Conservation (phyloP, 2,113 vertebrate genomes). For the Coryphaenoides rupestris region DNA sequence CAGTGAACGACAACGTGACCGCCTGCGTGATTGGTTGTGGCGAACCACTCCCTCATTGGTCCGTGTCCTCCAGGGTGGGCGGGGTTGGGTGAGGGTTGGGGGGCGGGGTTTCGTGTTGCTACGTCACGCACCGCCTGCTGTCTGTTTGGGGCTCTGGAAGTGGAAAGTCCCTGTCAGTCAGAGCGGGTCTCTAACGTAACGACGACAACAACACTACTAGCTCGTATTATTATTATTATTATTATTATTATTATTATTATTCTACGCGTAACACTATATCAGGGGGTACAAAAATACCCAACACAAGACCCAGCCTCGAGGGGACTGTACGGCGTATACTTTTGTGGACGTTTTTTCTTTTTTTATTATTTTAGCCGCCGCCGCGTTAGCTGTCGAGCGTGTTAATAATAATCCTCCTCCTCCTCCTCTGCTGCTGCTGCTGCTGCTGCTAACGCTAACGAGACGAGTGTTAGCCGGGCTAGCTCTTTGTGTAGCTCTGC, state of each 20-base stretch:
- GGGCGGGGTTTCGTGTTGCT: conserved; percentile 51
- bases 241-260: too few species aligned
- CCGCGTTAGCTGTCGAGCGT: background rate
- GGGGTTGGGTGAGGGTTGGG: conserved; percentile 21
- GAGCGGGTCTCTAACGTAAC: conserved; percentile 13
- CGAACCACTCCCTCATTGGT: conserved; percentile 45
- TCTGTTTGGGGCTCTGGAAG: conserved; percentile 54
- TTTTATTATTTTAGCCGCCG: background rate
- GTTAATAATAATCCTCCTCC: too few species aligned
- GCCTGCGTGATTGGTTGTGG: conserved; percentile 41
- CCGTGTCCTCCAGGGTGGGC: conserved; percentile 24
- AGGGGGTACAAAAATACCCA: background rate
- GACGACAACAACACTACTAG: too few species aligned
- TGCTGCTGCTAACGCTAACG: conserved; percentile 36
- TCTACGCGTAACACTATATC: too few species aligned
- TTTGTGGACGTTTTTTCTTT: too few species aligned
- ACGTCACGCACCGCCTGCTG: conserved; percentile 51
- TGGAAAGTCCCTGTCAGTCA: conserved; percentile 61
- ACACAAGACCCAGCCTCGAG: background rate
- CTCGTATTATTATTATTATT: too few species aligned
- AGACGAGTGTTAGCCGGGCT: conserved; percentile 49
- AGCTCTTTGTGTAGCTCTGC: conserved; percentile 70
- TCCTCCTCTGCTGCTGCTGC: too few species aligned
- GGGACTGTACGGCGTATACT: too few species aligned
- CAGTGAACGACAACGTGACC: conserved; percentile 30